phyloP scores from a whole-genome alignment of 2,113 vertebrate species.

The Nibea albiflora region DNA sequence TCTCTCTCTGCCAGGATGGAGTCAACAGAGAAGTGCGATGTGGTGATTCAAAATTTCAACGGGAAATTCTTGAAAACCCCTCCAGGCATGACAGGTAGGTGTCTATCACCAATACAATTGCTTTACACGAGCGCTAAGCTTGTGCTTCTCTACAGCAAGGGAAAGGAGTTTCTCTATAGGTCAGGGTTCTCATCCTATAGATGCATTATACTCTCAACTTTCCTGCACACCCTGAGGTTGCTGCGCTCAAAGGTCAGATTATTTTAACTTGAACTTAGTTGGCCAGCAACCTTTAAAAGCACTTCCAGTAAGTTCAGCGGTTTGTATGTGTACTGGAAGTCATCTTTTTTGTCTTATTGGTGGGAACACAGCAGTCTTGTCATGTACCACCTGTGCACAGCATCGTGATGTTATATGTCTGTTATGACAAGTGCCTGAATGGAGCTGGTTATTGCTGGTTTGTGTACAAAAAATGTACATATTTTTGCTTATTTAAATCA shows the following conservation, averaged over 20 bases:
- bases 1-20: constrained; percentile 84
- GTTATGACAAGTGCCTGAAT: background rate
- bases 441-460: background rate
- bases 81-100: constrained; percentile 90
- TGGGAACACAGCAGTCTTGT: background rate
- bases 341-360: background rate
- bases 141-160: constrained; percentile 11
- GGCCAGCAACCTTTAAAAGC: background rate
- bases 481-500: background rate
- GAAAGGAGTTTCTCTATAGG: background rate
- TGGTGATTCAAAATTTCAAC: constrained; percentile 94
- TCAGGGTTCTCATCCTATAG: background rate
- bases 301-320: background rate
- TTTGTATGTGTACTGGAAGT: background rate
- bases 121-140: background rate
- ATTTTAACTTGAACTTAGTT: background rate
- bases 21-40: constrained; percentile 94
- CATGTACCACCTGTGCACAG: background rate
- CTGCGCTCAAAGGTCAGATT: constrained; percentile 9
- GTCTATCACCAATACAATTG: constrained; percentile 9
- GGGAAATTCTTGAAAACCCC: constrained; percentile 95
- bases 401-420: background rate
- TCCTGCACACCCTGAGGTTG: background rate
- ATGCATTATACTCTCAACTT: background rate
- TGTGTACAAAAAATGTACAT: too few relatives aligned